phyloP scores from a whole-genome alignment of 2,113 vertebrate species.

The Forbesichthys agassizii region DNA sequence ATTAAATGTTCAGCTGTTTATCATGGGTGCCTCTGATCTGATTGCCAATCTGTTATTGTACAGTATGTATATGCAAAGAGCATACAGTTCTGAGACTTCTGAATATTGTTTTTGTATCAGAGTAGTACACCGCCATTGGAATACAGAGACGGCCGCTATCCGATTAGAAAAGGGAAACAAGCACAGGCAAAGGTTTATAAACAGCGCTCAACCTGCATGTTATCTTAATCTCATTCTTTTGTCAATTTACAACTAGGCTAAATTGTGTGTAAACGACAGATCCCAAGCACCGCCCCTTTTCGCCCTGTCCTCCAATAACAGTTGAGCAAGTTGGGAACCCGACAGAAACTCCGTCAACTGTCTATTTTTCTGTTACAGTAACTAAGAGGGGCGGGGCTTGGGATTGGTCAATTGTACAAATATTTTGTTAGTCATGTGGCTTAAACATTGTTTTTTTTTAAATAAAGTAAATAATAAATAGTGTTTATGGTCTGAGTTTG shows the following conservation, averaged over 20 bases:
- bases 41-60: conserved; percentile 14
- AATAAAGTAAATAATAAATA: neutral
- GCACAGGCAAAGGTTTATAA: conserved; percentile 35
- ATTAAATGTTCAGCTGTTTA: conserved; percentile 22
- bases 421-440: no score
- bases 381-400: no score
- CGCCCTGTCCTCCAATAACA: no score
- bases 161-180: conserved; percentile 35
- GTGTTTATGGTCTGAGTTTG: neutral
- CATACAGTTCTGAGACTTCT: conserved; percentile 29
- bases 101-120: neutral
- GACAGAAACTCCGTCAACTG: no score
- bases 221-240: neutral
- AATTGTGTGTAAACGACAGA: no score
- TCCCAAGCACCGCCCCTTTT: no score
- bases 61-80: conserved; percentile 20
- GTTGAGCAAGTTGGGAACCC: no score
- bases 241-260: no score
- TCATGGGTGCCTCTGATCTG: conserved; percentile 13
- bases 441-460: neutral
- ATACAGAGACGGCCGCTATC: conserved; percentile 24
- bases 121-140: conserved; percentile 10
- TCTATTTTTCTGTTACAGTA: no score
- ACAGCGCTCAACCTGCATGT: conserved; percentile 46
- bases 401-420: no score